These are phyloP conservation scores for Gymnorhina tibicen DNA, from an alignment of 2,113 vertebrate genomes.

Conservation along the genomic window DNA sequence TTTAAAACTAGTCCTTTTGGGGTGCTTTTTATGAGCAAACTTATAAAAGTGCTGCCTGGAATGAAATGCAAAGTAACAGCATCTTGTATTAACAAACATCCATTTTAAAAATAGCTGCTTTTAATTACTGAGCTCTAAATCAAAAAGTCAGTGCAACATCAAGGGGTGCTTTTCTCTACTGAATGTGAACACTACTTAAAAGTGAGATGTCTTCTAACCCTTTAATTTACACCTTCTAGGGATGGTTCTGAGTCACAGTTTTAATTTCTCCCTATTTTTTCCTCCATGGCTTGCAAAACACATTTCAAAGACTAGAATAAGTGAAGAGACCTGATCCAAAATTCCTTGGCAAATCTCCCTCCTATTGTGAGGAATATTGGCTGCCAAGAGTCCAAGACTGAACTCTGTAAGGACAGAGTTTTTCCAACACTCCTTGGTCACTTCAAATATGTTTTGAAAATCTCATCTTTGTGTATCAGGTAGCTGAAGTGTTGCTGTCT, in stretches of 20 bases:
- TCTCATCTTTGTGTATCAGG: background rate
- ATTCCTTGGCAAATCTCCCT: constrained; percentile 11
- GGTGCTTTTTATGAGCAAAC: constrained; percentile 24
- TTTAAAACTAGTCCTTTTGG: constrained; percentile 55
- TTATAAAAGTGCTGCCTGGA: constrained; percentile 29
- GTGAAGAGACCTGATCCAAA: constrained; percentile 7
- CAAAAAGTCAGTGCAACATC: constrained; percentile 49
- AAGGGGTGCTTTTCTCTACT: constrained; percentile 25
- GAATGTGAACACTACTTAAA: constrained; percentile 47
- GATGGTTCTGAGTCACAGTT: constrained; percentile 6
- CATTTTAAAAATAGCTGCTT: constrained; percentile 68
- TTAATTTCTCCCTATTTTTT: constrained; percentile 24
- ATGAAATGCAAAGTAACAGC: constrained; percentile 37
- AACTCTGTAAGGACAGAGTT: background rate
- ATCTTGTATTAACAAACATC: constrained; percentile 65
- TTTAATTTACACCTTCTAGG: constrained; percentile 60
- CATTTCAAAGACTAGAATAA: constrained; percentile 18
- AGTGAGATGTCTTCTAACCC: constrained; percentile 51
- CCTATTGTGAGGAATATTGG: constrained; percentile 6
- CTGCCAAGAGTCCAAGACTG: background rate
- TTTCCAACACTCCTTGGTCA: background rate
- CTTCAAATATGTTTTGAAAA: background rate
- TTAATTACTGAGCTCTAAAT: constrained; percentile 67
- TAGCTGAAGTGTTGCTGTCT: background rate
- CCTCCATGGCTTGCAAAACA: background rate